Evolutionary conservation across 2,113 vertebrate species (phyloP), one percentile per base, ranked within the genome.

Genomic region (Oncorhynchus tshawytscha): DNA sequence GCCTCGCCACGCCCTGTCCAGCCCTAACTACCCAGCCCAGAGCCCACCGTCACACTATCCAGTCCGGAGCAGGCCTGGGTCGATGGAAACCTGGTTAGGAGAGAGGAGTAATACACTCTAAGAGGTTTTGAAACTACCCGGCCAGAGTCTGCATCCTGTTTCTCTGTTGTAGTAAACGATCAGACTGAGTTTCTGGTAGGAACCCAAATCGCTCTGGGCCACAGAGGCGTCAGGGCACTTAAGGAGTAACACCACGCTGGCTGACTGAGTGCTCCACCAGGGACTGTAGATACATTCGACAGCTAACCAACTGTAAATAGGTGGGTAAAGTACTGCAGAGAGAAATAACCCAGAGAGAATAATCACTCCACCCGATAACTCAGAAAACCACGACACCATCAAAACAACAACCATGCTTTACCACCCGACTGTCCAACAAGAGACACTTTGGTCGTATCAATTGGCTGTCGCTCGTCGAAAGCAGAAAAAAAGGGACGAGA

Each of bases 61-160:
- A 8, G 31, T 20, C 67, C 31, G 62, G 75, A 5, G 78, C 72
- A 12, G 72, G 86, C 29, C 54, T 3, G 49, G 79, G 78, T 92
- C 90, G 62, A 91, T 91, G 76, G 64, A 87, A 91, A 89, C 84
- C 67, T 72, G 75, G 77, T 91, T 90, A 84, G 64, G 75, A 76
- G 72, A 51, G 16, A 39, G 78, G 75, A 22, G 59, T 87, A 91
- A 92, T 90, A 85, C 82, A 71, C 78, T 75, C 73, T 48, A 72
- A 86, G 85, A 82, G 66, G 84, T 83, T 85, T 86, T 78, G 65
- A 80, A 45, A 9, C 83, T 71, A 68, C 78, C 81, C 81, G 59
- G 70, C 69, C 18, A 16, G 15, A 0, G 57, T 80, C 77, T 57
- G 75, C 77, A 73, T 82, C 71, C 85, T 82, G 82, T 74, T 20